phyloP scores from a whole-genome alignment of 2,888 invertebrate species.

The Endotricha flammealis region DNA sequence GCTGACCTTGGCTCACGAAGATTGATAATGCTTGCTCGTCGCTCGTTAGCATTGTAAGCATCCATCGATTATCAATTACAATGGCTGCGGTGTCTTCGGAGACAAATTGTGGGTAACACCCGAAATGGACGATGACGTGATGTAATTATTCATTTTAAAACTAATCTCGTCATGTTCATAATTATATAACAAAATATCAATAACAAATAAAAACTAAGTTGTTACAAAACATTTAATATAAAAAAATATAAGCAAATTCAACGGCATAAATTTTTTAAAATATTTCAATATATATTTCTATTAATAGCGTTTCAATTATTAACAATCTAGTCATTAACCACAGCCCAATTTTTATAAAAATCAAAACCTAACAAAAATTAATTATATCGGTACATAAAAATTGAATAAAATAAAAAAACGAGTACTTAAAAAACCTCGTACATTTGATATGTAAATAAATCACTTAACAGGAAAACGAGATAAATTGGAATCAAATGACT shows the following conservation, averaged over 20 bases:
- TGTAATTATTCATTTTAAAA: slow-evolving; percentile 7
- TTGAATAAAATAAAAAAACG: too few relatives aligned
- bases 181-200: too few relatives aligned
- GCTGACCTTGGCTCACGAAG: slow-evolving; percentile 42
- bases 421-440: too few relatives aligned
- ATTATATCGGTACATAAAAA: slow-evolving; percentile 8
- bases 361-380: slow-evolving; percentile 4
- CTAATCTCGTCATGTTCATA: neutral
- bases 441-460: slow-evolving; percentile 34
- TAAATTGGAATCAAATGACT: slow-evolving; percentile 64
- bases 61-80: slow-evolving; percentile 60
- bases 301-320: too few relatives aligned
- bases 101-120: slow-evolving; percentile 43
- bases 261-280: neutral
- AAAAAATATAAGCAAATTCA: too few relatives aligned
- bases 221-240: too few relatives aligned
- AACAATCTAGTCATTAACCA: too few relatives aligned
- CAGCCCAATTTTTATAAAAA: too few relatives aligned
- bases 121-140: slow-evolving; percentile 30
- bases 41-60: slow-evolving; percentile 52
- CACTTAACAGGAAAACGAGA: slow-evolving; percentile 51
- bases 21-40: slow-evolving; percentile 40
- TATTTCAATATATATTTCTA: neutral
- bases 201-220: too few relatives aligned
- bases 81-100: slow-evolving; percentile 38